Conservation (phyloP, 2,113 vertebrate species). For the Thomomys bottae region DNA sequence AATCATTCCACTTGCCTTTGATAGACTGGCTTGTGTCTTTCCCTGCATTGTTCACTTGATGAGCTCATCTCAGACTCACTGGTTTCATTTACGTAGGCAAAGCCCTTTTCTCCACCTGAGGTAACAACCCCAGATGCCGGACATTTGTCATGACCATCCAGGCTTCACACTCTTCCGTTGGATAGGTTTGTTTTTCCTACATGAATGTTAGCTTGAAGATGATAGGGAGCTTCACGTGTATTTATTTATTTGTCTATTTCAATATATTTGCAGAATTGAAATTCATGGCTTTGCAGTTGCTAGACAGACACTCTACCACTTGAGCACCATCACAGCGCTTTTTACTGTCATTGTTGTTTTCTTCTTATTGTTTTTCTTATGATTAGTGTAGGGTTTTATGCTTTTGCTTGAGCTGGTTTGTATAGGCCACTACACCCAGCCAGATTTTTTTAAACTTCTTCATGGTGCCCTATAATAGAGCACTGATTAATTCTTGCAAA, state of each 20-base stretch:
- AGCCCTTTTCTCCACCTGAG: background rate
- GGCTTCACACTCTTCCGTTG: background rate
- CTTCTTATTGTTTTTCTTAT: no score
- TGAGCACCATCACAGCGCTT: no score
- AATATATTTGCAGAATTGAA: no score
- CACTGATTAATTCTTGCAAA: background rate
- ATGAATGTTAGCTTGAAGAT: background rate
- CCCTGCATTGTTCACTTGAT: background rate
- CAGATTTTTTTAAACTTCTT: background rate
- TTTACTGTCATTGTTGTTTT: no score
- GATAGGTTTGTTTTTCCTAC: background rate
- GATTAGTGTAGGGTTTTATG: no score
- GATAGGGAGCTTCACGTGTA: background rate
- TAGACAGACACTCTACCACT: no score
- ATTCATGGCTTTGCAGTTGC: no score
- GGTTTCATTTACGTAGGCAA: background rate
- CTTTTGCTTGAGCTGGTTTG: no score
- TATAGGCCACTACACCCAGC: no score
- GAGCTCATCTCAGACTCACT: background rate
- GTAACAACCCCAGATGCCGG: background rate
- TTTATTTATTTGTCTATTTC: no score
- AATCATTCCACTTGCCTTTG: background rate
- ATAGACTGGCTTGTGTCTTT: background rate
- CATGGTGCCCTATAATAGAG: background rate
- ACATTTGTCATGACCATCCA: background rate